Conservation (phyloP, 2,113 vertebrate species). For the Neodon shergylaensis region DNA sequence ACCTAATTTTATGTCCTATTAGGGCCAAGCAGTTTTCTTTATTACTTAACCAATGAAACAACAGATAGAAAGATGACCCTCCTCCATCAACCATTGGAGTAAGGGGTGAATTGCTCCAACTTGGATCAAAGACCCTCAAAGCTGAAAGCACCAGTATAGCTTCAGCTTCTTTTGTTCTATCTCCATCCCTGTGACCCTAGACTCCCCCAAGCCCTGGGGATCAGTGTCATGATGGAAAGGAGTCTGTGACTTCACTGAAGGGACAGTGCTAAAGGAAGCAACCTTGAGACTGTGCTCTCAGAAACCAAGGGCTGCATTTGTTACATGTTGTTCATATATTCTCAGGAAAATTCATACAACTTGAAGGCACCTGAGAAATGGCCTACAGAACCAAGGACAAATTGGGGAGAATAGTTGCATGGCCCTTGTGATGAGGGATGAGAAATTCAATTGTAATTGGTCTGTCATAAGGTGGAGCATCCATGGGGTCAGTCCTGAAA, state of each 20-base stretch:
- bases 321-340: not conserved
- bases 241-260: slow-evolving; percentile 1
- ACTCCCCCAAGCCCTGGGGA: not conserved
- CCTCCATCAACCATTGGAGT: not conserved
- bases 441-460: not conserved
- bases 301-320: not conserved
- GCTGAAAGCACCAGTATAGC: not conserved
- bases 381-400: not conserved
- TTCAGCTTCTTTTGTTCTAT: not conserved
- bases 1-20: too few species aligned
- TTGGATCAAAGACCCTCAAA: not conserved
- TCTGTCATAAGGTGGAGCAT: not conserved
- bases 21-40: too few species aligned
- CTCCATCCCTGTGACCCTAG: not conserved
- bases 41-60: too few species aligned
- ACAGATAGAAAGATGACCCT: too few species aligned
- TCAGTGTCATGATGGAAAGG: not conserved
- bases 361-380: not conserved
- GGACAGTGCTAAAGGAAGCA: not conserved
- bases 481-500: not conserved
- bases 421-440: not conserved
- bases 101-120: not conserved
- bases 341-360: not conserved
- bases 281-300: not conserved
- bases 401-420: not conserved